phyloP scores from a whole-genome alignment of 2,888 invertebrate species.

The Eupithecia inturbata region DNA sequence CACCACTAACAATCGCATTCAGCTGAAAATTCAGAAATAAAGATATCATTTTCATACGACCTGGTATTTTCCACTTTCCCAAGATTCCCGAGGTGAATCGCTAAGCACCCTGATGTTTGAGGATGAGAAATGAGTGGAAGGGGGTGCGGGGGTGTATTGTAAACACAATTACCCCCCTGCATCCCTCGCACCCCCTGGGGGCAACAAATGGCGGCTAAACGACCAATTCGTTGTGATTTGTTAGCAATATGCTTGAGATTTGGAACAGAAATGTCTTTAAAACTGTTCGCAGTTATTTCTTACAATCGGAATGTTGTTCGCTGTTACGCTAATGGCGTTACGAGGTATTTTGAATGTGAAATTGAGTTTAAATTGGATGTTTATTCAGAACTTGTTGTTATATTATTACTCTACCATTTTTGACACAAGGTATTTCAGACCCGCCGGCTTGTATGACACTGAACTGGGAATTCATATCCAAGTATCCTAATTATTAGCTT shows the following conservation, averaged over 20 bases:
- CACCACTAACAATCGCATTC: not conserved
- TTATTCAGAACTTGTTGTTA: conserved; percentile 11
- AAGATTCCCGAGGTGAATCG: conserved; percentile 73
- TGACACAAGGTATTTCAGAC: not conserved
- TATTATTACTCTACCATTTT: not conserved
- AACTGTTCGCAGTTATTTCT: conserved; percentile 60
- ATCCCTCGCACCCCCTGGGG: conserved; percentile 56
- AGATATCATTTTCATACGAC: conserved; percentile 43
- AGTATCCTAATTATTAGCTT: not conserved
- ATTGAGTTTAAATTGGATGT: conserved; percentile 18
- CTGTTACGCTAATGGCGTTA: conserved; percentile 44
- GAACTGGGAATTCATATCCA: not conserved
- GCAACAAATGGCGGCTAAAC: conserved; percentile 82
- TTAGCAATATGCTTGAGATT: conserved; percentile 83
- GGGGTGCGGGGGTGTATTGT: conserved; percentile 64
- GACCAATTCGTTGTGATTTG: conserved; percentile 83
- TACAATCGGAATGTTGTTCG: conserved; percentile 52
- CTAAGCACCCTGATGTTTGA: conserved; percentile 75
- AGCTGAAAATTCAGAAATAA: conserved; percentile 21
- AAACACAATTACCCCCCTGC: conserved; percentile 77
- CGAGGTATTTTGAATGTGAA: conserved; percentile 33
- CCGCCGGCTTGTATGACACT: not conserved
- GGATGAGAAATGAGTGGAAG: conserved; percentile 79
- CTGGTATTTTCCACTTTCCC: conserved; percentile 61
- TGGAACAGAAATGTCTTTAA: conserved; percentile 74